Evolutionary conservation across 2,888 invertebrate genomes (phyloP), one percentile per base, ranked within the genome.

Genomic region (Caenorhabditis japonica): DNA sequence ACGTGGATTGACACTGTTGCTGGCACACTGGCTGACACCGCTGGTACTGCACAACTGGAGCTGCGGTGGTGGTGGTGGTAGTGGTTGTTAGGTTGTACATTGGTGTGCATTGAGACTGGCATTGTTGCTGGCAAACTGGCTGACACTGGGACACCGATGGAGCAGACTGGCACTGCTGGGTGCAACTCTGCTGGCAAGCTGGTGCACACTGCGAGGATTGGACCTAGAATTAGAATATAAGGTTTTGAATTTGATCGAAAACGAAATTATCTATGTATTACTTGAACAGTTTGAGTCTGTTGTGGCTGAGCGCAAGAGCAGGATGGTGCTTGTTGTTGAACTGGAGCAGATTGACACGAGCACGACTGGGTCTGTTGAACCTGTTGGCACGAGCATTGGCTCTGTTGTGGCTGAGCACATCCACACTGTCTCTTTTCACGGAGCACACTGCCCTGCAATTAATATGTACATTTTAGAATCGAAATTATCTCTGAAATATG

Each of bases 341-440:
- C 77, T 64, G 75, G 77, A 39, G 70, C 68, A 43, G 75, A 70
- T 60, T 78, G 78, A 61, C 78, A 78, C 49, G 74, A 68, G 59
- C 79, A 79, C 47, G 76, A 69, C 44, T 71, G 62, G 17, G 74
- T 62, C 62, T 68, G 74, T 52, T 68, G 68, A 39, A 64, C 72
- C 47, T 68, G 68, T 53, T 61, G 58, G 55, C 79, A 79, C 23
- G 74, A 74, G 66, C 79, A 79, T 33, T 75, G 75, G 17, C 46
- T 41, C 56, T 64, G 69, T 33, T 61, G 60, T 30, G 55, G 75
- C 33, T 58, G 74, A 21, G 70, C 72, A 69, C 79, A 79, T 51
- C 79, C 79, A 64, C 78, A 78, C 41, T 78, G 78, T 64, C 78
- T 73, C 62, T 78, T 79, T 43, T 79, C 79, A 38, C 79, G 64